Conservation (phyloP, 2,113 vertebrate species). For the Heterotis niloticus region DNA sequence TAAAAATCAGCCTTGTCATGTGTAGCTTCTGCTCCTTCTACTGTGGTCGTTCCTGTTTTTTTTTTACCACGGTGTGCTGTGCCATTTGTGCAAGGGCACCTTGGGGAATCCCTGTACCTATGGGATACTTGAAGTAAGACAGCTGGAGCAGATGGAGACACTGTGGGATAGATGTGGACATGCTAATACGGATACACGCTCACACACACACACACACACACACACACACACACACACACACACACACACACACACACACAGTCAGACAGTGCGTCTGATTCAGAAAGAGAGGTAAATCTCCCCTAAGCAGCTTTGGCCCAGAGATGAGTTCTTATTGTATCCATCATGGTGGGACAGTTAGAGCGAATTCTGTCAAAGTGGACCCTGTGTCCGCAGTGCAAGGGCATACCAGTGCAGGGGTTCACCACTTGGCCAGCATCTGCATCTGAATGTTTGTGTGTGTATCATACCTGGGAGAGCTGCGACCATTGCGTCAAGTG, state of each 20-base stretch:
- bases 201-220: slow-evolving; percentile 17
- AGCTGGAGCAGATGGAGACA: not conserved
- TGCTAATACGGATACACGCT: not conserved
- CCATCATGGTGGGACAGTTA: slow-evolving; percentile 24
- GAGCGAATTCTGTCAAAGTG: not conserved
- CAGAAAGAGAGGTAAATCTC: slow-evolving; percentile 50
- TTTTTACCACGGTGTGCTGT: too few species aligned
- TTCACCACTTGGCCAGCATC: too few species aligned
- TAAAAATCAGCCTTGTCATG: too few species aligned
- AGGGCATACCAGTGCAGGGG: too few species aligned
- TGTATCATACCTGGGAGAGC: too few species aligned
- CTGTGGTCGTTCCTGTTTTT: too few species aligned
- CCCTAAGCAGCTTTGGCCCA: slow-evolving; percentile 56
- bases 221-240: slow-evolving; percentile 23
- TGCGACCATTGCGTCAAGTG: too few species aligned
- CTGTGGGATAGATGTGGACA: not conserved
- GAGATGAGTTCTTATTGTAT: slow-evolving; percentile 48
- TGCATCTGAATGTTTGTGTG: not conserved
- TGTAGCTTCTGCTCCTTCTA: too few species aligned
- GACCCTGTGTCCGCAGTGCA: too few species aligned
- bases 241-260: not conserved
- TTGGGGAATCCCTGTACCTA: too few species aligned
- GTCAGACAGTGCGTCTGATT: not conserved
- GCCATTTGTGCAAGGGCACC: too few species aligned
- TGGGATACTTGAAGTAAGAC: not conserved